Conservation (phyloP, 1,140 invertebrate species). For the Maconellicoccus hirsutus region DNA sequence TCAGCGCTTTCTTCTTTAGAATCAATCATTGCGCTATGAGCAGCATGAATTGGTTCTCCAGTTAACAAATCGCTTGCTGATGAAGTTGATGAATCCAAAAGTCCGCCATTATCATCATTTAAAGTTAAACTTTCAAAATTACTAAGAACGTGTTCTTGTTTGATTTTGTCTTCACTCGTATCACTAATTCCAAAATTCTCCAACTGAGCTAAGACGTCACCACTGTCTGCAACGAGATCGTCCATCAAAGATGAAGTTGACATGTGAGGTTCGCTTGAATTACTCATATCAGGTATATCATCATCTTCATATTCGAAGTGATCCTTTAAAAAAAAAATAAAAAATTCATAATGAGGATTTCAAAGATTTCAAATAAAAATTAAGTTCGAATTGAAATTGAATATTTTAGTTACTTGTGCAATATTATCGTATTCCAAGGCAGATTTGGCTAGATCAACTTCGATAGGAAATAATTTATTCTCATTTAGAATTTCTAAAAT, state of each 20-base stretch:
- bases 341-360: too few relatives aligned
- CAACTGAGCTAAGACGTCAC: not conserved
- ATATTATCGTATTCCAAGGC: slow-evolving; percentile 70
- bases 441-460: slow-evolving; percentile 83
- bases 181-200: not conserved
- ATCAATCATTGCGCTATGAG: not conserved
- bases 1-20: not conserved
- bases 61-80: not conserved
- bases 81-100: too few relatives aligned
- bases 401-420: not conserved
- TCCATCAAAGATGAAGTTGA: not conserved
- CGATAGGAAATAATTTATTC: slow-evolving; percentile 84
- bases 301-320: not conserved
- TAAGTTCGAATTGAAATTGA: too few relatives aligned
- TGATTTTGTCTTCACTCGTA: not conserved
- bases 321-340: not conserved
- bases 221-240: not conserved
- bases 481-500: slow-evolving; percentile 36
- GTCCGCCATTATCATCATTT: not conserved
- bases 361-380: too few relatives aligned
- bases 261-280: not conserved
- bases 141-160: not conserved
- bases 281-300: not conserved
- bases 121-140: not conserved
- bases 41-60: not conserved